These are phyloP conservation scores for Gnatocerus cornutus DNA, from an alignment of 2,888 invertebrate species.

Conservation along the genomic window DNA sequence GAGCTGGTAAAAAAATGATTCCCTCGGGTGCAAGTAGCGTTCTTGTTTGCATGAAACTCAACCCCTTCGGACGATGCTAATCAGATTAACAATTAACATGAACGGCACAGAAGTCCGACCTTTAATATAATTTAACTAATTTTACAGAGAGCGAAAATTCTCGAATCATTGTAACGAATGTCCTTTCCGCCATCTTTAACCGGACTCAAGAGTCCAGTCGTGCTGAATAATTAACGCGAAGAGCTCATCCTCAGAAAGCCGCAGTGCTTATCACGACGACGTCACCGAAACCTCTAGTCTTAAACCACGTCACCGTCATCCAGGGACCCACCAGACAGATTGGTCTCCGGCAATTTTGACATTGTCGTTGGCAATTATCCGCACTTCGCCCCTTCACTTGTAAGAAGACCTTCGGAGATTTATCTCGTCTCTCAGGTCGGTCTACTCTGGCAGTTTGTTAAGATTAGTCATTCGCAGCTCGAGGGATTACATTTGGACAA, in stretches of 20 bases:
- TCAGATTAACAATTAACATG: constrained; percentile 1
- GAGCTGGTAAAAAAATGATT: no score
- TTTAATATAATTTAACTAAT: constrained; percentile 12
- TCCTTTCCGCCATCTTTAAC: not conserved
- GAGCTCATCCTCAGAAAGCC: constrained; percentile 6
- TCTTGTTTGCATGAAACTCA: no score
- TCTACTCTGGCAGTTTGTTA: constrained; percentile 67
- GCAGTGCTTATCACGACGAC: constrained; percentile 25
- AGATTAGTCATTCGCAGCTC: constrained; percentile 66
- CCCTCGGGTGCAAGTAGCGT: no score
- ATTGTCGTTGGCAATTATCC: constrained; percentile 37
- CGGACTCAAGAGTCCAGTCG: constrained; percentile 25
- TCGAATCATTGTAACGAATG: not conserved
- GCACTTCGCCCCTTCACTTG: constrained; percentile 6
- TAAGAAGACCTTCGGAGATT: constrained; percentile 58
- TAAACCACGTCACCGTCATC: constrained; percentile 6
- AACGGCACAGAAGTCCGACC: not conserved
- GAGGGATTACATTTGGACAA: constrained; percentile 67
- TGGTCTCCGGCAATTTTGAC: constrained; percentile 31
- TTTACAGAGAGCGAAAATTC: constrained; percentile 4
- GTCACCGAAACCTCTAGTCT: constrained; percentile 1
- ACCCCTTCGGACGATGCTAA: not conserved
- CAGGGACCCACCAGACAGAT: constrained; percentile 32
- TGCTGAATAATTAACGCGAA: constrained; percentile 28
- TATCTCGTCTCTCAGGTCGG: constrained; percentile 64